Evolutionary conservation across 1,140 invertebrate species (phyloP).

Genomic region (Drosophila lacertosa): DNA sequence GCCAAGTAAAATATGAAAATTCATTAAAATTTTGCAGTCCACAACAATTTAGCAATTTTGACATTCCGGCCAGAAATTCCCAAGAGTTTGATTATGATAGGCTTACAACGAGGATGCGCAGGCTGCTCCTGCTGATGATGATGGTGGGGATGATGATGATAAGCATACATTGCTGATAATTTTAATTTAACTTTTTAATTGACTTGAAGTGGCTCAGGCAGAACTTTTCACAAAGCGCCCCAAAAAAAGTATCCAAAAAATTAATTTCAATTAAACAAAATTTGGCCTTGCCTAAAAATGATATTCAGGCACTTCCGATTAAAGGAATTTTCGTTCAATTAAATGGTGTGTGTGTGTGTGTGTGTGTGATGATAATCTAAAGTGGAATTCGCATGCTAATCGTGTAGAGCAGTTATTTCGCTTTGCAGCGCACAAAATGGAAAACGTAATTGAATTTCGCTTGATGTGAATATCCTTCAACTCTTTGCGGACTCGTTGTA

Average conservation of each 20-base stretch:
- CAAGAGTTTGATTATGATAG: slow-evolving; percentile 20
- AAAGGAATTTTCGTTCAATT: slow-evolving; percentile 24
- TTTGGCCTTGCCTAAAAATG: background rate
- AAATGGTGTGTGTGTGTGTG: slow-evolving; percentile 10
- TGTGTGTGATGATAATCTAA: background rate
- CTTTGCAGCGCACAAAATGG: slow-evolving; percentile 4
- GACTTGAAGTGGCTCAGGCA: slow-evolving; percentile 25
- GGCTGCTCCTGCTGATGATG: slow-evolving; percentile 5
- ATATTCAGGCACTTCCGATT: background rate
- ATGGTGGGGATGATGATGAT: slow-evolving; percentile 18
- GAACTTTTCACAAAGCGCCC: slow-evolving; percentile 10
- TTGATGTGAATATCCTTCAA: slow-evolving; percentile 20
- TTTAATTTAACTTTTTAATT: slow-evolving; percentile 77
- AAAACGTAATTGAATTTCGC: slow-evolving; percentile 36
- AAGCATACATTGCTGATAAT: slow-evolving; percentile 51
- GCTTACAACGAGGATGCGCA: slow-evolving; percentile 15
- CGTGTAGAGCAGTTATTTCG: slow-evolving; percentile 11
- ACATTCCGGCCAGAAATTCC: slow-evolving; percentile 59
- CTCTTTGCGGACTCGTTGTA: slow-evolving; percentile 4
- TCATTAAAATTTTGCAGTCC: slow-evolving; percentile 37
- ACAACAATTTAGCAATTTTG: slow-evolving; percentile 54
- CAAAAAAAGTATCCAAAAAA: slow-evolving; percentile 27
- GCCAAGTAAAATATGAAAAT: slow-evolving; percentile 38
- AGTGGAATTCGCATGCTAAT: background rate
- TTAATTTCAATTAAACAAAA: slow-evolving; percentile 60